These are phyloP conservation scores for Bucco capensis DNA, from an alignment of 2,113 vertebrate species.

Conservation along the genomic window DNA sequence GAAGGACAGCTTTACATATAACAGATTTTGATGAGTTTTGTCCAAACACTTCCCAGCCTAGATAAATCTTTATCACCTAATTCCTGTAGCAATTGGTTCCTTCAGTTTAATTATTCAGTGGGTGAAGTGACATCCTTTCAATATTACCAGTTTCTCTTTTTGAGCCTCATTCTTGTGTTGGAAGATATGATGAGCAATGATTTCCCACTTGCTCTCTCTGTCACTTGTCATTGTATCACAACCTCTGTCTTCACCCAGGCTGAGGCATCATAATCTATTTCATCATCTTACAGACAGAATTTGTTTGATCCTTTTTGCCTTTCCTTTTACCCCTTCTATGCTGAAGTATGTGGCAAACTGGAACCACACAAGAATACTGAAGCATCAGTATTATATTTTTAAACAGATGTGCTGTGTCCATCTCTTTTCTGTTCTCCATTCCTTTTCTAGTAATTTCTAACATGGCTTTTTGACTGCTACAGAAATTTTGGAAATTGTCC, in stretches of 20 bases:
- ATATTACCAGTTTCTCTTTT: neutral
- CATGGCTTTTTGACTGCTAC: neutral
- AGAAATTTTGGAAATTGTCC: neutral
- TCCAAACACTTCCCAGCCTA: neutral
- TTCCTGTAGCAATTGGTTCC: neutral
- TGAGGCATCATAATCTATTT: neutral
- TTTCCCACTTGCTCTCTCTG: neutral
- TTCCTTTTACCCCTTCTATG: neutral
- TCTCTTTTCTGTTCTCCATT: neutral
- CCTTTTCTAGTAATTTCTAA: neutral
- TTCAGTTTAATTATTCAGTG: neutral
- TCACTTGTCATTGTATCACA: neutral
- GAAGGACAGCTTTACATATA: neutral
- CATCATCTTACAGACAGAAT: neutral
- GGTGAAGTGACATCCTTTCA: neutral
- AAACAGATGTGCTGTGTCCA: neutral
- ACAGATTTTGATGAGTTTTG: neutral
- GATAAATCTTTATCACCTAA: neutral
- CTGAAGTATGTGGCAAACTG: neutral
- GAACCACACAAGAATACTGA: neutral
- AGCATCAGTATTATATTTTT: neutral
- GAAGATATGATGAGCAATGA: neutral
- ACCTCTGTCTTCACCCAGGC: neutral
- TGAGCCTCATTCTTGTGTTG: neutral
- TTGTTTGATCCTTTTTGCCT: neutral